Evolutionary conservation across 2,888 invertebrate species (phyloP).

Genomic region (Sarcophaga caerulescens): DNA sequence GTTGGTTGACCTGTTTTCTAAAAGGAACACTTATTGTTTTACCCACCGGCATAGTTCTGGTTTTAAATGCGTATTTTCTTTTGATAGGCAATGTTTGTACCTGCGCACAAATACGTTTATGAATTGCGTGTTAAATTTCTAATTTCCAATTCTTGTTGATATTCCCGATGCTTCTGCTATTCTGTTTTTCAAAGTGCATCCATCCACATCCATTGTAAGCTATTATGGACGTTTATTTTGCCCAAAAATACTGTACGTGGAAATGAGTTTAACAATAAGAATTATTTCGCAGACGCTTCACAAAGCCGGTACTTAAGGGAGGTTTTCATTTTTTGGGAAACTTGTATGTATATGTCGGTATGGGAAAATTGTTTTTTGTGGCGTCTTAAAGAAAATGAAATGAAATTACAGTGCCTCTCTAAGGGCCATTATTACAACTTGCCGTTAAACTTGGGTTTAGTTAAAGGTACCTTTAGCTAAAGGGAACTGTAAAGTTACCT

Average conservation of each 20-base stretch:
- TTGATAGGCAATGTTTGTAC: constrained; percentile 35
- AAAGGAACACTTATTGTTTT: constrained; percentile 27
- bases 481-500: too few species aligned
- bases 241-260: background rate
- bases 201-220: background rate
- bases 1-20: constrained; percentile 15
- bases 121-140: constrained; percentile 52
- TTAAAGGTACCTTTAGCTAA: too few species aligned
- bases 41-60: background rate
- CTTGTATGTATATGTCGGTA: too few species aligned
- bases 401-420: too few species aligned
- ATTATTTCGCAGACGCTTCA: too few species aligned
- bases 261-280: background rate
- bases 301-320: too few species aligned
- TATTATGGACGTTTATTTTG: background rate
- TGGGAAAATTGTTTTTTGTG: too few species aligned
- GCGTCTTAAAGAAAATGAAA: too few species aligned
- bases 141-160: background rate
- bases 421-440: too few species aligned
- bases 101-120: constrained; percentile 46
- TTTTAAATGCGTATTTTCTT: constrained; percentile 22
- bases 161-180: background rate
- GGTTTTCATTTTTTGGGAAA: too few species aligned
- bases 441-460: too few species aligned
- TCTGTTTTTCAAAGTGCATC: background rate